Evolutionary conservation across 1,140 invertebrate genomes (phyloP).

Genomic region (Drusus annulatus): DNA sequence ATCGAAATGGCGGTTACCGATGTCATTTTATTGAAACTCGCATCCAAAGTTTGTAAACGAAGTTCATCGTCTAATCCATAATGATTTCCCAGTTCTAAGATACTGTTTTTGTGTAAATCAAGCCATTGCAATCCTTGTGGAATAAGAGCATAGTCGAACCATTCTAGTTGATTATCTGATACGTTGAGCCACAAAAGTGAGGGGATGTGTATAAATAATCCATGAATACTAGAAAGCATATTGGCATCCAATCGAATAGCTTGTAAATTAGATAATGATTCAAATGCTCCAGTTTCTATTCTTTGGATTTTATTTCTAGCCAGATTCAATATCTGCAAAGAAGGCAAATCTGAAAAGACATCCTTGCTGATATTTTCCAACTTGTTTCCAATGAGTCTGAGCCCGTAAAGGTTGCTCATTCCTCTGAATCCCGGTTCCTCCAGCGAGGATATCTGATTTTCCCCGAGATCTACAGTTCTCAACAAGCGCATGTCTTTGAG

Average conservation of each 20-base stretch:
- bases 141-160: conserved; percentile 92
- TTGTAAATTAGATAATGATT: conserved; percentile 84
- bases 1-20: conserved; percentile 80
- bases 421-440: conserved; percentile 87
- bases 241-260: conserved; percentile 91
- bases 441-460: conserved; percentile 84
- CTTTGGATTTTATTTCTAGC: conserved; percentile 87
- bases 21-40: conserved; percentile 86
- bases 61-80: conserved; percentile 80
- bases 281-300: conserved; percentile 88
- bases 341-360: conserved; percentile 85
- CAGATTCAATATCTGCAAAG: conserved; percentile 90
- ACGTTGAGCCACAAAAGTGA: conserved; percentile 92
- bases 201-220: conserved; percentile 86
- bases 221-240: conserved; percentile 86
- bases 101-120: conserved; percentile 91
- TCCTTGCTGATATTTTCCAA: conserved; percentile 88
- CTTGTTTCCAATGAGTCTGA: conserved; percentile 90
- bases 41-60: conserved; percentile 83
- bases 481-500: conserved; percentile 81
- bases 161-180: conserved; percentile 90
- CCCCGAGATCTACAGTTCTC: conserved; percentile 87
- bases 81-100: conserved; percentile 85
- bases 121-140: conserved; percentile 89
- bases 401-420: conserved; percentile 83